Evolutionary conservation across 2,797 vertebrate species (phyloP), one percentile per base, ranked within the genome.

Genomic region (Nannoperca australis): DNA sequence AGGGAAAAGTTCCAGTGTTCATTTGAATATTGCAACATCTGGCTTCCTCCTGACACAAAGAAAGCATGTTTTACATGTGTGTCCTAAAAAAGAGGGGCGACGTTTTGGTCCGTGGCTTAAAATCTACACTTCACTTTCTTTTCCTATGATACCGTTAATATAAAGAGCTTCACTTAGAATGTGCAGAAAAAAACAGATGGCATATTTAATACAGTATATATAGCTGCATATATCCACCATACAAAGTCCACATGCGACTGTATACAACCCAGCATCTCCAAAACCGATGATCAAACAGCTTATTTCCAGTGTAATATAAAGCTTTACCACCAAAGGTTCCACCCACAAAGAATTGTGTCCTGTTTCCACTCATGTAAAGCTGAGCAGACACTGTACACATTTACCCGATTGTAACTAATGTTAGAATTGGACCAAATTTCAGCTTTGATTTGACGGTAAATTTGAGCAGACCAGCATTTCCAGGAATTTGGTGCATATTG

Each of bases 11-110:
- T 83, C 27, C 58, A 83, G 60, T n/a, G 63, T 81, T 86, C 75
- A 63, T 76, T 85, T 70, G 45, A 86, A 63, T 54, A 60, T 79
- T 50, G 68, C 76, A 82, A 92, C 91, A 93, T 91, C 85, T 94
- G 90, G 84, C 69, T 79, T 88, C 79, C 84, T 70, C 67, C 70
- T 66, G 60, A 47, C 54, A 79, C 51, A 55, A 76, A 80, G 56
- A 38, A 69, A 59, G 20, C 12, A 45, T 67, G 32, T 42, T 38
- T 38, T 38, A 38, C 36, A 38, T 79, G 61, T 82, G 63, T 50
- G 66, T 71, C 50, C 60, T 59, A 7, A 30, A 70, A 54, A 22
- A 36, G 34, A 38, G 24, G 50, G 62, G 12, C 42, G 45, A 55
- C 56, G 3, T 54, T 66, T 34, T 49, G 60, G 67, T 85, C 27